Evolutionary conservation across 2,888 invertebrate genomes (phyloP), one percentile per base, ranked within the genome.

Genomic region (Cantharis lateralis): DNA sequence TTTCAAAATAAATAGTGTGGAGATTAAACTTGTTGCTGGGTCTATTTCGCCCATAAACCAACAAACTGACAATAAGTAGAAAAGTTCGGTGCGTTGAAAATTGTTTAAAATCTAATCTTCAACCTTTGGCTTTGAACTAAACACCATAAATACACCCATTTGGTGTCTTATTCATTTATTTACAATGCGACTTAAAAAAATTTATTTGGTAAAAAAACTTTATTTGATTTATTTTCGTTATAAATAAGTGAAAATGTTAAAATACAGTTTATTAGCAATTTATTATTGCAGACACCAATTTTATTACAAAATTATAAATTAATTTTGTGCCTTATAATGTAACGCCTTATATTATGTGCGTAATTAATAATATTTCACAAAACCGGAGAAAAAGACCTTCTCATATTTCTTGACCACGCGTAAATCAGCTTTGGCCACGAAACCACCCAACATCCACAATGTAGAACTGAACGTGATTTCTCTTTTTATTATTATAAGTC

Each of bases 331-430:
- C 48, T 48, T 48, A 48, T 48, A 48, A n/a, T 48, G 48, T 32
- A 48, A 48, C 48, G 48, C 48, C 48, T 48, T 48, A 48, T 48
- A 48, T 70, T 70, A 74, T 70, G 63, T 16, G 32, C 26, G 71
- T 75, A 75, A 75, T 75, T 75, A 75, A 75, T 75, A 75, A 75
- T 75, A 75, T 75, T 71, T 75, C 75, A 75, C 66, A 68, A 75
- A 75, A 75, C 75, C 68, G 24, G n/a, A 66, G 64, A 66, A 66
- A 66, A 66, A 66, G 64, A 48, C 48, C 48, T 16, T 7, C 48
- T 48, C 28, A 71, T 73, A 73, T 72, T 76, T 73, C 76, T 72
- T 73, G 73, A 70, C 73, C 73, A 76, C 76, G 73, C 76, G 76
- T 76, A 76, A 76, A 76, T 76, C 76, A 76, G 76, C 70, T 70